Conservation (phyloP, 2,888 invertebrate genomes). For the Aphodius sticticus region DNA sequence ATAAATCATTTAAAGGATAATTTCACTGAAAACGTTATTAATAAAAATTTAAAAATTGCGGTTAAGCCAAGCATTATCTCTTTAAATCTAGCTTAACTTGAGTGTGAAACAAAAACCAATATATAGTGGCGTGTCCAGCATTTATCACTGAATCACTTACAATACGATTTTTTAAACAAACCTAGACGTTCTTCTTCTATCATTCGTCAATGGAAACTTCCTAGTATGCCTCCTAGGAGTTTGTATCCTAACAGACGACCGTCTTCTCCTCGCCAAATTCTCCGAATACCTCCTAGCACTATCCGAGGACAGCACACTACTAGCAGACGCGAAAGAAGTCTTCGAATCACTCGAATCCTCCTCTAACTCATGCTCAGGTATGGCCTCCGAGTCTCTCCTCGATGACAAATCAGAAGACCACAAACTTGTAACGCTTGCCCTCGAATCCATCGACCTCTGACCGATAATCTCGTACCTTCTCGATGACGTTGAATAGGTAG, state of each 20-base stretch:
- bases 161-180: conserved; percentile 51
- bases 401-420: conserved; percentile 57
- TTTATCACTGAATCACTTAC: too few relatives aligned
- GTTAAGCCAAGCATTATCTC: too few relatives aligned
- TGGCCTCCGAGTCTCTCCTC: conserved; percentile 58
- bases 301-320: conserved; percentile 50
- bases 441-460: conserved; percentile 59
- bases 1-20: too few relatives aligned
- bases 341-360: conserved; percentile 55
- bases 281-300: conserved; percentile 55
- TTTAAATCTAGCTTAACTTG: too few relatives aligned
- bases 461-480: conserved; percentile 59
- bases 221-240: conserved; percentile 62
- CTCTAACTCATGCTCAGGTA: conserved; percentile 59
- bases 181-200: conserved; percentile 70
- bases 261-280: conserved; percentile 49
- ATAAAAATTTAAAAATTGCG: too few relatives aligned
- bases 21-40: too few relatives aligned
- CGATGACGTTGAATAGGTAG: conserved; percentile 60
- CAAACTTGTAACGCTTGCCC: conserved; percentile 58
- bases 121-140: too few relatives aligned
- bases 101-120: too few relatives aligned
- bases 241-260: conserved; percentile 54
- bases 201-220: conserved; percentile 64
- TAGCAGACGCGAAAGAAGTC: conserved; percentile 56